Evolutionary conservation across 1,140 invertebrate genomes (phyloP), one percentile per base, ranked within the genome.

Genomic region (Muscidifurax raptorellus): DNA sequence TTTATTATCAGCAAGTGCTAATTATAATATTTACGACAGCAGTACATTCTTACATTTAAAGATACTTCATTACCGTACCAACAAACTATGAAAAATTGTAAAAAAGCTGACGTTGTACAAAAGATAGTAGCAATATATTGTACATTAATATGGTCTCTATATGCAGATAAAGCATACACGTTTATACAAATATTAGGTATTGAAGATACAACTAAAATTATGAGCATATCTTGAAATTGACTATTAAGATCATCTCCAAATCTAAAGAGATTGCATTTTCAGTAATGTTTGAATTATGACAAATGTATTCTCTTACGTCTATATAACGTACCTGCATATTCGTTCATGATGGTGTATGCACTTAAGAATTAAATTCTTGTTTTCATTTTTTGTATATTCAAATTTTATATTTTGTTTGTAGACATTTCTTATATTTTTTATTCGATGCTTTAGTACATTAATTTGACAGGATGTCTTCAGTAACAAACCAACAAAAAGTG

Each of bases 171-270:
- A 79, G 30, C 12, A 36, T 79, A 79, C 2, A 79, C 30, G 13
- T 79, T 67, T 79, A 79, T 79, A 36, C 77, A 79, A n/a, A 79
- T 64, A 15, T 79, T 66, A 30, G 77, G 77, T 30, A 79, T 10
- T 12, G 52, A 30, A 7, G 77, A 32, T 66, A 32, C 27, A 22
- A 79, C 30, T 15, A 32, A 25, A 22, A 66, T 36, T 2, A 32
- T 79, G 9, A 79, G 30, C 10, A 79, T 32, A 40, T 30, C 32
- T 27, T 25, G 40, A 71, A 80, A 80, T 69, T 36, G 22, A 9
- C 9, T 40, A 44, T 80, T 80, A 25, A 80, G 22, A n/a, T 44
- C 30, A 30, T 64, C 32, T 22, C 27, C 52, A 40, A 66, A 80
- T 36, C 77, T 80, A 32, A 67, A 80, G n/a, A 52, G 5, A 59